Percentiles rank a stretch among this genome's conserved stretches.
These are phyloP conservation scores for Piprites chloris DNA, from an alignment of 2,113 vertebrate species.

Conservation along the genomic window DNA sequence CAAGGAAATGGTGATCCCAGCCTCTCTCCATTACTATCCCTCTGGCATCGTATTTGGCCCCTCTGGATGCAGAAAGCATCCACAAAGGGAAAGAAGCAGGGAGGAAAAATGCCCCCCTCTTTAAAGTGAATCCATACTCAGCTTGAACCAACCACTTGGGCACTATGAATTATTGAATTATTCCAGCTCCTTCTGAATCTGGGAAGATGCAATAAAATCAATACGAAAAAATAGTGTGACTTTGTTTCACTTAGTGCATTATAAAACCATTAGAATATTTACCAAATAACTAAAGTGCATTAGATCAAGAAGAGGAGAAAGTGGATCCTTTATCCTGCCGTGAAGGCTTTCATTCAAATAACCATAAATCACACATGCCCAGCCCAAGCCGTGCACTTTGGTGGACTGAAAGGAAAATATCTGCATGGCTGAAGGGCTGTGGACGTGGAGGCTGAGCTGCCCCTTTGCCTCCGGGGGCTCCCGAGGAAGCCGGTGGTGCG, in stretches of 20 bases:
- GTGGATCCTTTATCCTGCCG: neutral
- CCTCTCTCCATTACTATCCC: neutral
- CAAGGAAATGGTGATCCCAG: neutral
- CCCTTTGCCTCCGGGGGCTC: neutral
- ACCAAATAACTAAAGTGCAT: constrained; percentile 67
- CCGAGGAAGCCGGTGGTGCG: neutral
- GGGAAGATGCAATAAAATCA: constrained; percentile 49
- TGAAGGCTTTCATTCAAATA: constrained; percentile 20
- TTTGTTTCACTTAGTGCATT: constrained; percentile 60
- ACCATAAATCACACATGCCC: neutral
- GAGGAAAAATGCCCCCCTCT: neutral
- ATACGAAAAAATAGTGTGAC: constrained; percentile 32
- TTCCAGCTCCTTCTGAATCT: constrained; percentile 42
- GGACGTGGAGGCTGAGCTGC: neutral
- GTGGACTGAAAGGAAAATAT: neutral
- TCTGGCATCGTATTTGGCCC: neutral
- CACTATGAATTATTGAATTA: constrained; percentile 59
- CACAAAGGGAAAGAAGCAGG: neutral
- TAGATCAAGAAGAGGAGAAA: constrained; percentile 50
- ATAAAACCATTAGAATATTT: constrained; percentile 69
- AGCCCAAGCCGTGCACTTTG: neutral
- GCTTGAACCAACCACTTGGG: neutral
- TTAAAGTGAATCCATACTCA: neutral
- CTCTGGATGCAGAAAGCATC: neutral
- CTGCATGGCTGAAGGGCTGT: neutral